Evolutionary conservation across 2,797 vertebrate genomes (phyloP).

Genomic region (Sebastes minor): DNA sequence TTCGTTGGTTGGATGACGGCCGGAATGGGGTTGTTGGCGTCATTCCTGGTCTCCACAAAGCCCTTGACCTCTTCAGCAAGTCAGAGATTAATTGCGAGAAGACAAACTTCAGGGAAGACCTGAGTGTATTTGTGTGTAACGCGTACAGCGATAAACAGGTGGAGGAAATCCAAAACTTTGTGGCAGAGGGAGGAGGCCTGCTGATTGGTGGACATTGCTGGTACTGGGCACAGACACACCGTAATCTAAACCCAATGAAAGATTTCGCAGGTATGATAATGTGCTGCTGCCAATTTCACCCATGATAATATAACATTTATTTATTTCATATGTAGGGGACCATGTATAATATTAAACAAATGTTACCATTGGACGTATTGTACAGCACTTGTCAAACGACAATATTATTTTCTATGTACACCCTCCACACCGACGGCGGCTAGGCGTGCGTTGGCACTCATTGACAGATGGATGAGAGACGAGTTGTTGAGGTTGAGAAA

Average conservation of each 20-base stretch:
- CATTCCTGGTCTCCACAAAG: not conserved
- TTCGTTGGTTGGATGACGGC: slow-evolving; percentile 82
- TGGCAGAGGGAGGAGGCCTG: slow-evolving; percentile 86
- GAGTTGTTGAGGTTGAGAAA: too few species aligned
- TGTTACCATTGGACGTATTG: too few species aligned
- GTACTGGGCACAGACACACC: slow-evolving; percentile 79
- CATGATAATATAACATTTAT: not conserved
- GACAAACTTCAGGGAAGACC: slow-evolving; percentile 61
- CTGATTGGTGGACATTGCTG: slow-evolving; percentile 87
- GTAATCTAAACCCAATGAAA: slow-evolving; percentile 51
- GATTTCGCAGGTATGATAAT: slow-evolving; percentile 45
- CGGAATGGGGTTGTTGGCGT: slow-evolving; percentile 78
- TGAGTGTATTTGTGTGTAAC: slow-evolving; percentile 81
- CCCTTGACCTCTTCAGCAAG: slow-evolving; percentile 32
- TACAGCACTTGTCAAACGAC: too few species aligned
- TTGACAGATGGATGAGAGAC: too few species aligned
- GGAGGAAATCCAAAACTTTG: slow-evolving; percentile 82
- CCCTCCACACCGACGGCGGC: too few species aligned
- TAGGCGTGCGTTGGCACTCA: too few species aligned
- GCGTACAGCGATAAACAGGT: slow-evolving; percentile 69
- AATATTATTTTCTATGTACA: too few species aligned
- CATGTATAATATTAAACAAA: not conserved
- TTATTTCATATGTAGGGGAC: not conserved
- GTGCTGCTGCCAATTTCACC: not conserved
- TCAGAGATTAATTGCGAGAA: slow-evolving; percentile 61